Evolutionary conservation across 2,888 invertebrate species (phyloP).

Genomic region (Nycteola revayana): DNA sequence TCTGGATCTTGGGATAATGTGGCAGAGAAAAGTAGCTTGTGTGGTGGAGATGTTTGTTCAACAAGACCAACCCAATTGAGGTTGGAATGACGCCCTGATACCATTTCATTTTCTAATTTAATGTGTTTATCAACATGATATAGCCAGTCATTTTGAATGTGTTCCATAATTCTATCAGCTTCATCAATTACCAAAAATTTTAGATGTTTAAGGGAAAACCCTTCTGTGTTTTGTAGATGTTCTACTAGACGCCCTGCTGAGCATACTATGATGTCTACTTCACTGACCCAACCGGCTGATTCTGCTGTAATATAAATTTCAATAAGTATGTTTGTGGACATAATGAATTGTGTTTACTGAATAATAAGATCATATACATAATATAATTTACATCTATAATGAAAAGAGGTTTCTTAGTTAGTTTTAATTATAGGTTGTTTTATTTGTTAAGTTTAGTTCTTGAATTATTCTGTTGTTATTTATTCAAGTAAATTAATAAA

Average conservation of each 20-base stretch:
- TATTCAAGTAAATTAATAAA: too few species aligned
- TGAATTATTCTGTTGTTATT: too few species aligned
- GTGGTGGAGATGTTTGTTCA: slow-evolving; percentile 83
- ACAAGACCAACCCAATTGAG: slow-evolving; percentile 75
- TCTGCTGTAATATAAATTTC: slow-evolving; percentile 74
- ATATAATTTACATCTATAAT: too few species aligned
- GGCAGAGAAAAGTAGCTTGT: slow-evolving; percentile 98
- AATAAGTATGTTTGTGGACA: too few species aligned
- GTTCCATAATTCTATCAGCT: slow-evolving; percentile 97
- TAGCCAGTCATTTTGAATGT: slow-evolving; percentile 95
- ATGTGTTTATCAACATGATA: slow-evolving; percentile 89
- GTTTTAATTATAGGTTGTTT: too few species aligned
- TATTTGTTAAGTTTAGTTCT: too few species aligned
- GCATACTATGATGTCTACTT: slow-evolving; percentile 93
- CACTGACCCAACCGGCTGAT: slow-evolving; percentile 80
- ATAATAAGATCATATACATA: too few species aligned
- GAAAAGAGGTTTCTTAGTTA: too few species aligned
- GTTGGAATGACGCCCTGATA: slow-evolving; percentile 70
- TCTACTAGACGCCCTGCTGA: slow-evolving; percentile 97
- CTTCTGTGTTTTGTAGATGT: slow-evolving; percentile 92
- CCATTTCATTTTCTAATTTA: slow-evolving; percentile 75
- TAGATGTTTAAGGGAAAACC: slow-evolving; percentile 87
- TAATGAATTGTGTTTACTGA: too few species aligned
- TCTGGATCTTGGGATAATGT: slow-evolving; percentile 98
- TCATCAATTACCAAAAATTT: slow-evolving; percentile 96